phyloP scores from a whole-genome alignment of 2,888 invertebrate genomes.

The Stenurella melanura region DNA sequence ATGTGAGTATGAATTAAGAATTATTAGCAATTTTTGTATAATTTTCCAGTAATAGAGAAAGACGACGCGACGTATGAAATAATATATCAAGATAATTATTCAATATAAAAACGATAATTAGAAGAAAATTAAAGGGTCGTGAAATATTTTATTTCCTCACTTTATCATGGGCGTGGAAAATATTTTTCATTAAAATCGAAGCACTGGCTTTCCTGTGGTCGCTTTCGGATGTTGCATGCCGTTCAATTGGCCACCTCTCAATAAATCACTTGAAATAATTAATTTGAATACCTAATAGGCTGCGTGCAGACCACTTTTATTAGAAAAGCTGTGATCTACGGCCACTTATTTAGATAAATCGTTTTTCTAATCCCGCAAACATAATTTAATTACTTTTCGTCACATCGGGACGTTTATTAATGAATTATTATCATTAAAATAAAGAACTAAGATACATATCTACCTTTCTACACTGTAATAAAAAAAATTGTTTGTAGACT shows the following conservation, averaged over 20 bases:
- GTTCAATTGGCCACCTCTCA: slow-evolving; percentile 44
- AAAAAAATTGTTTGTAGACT: too few relatives aligned
- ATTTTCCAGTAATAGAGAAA: too few relatives aligned
- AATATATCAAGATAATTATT: too few relatives aligned
- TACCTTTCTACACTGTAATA: too few relatives aligned
- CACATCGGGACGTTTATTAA: background rate
- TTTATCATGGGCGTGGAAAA: slow-evolving; percentile 27
- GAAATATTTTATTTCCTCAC: background rate
- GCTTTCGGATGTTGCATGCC: slow-evolving; percentile 45
- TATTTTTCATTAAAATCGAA: slow-evolving; percentile 37
- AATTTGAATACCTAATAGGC: slow-evolving; percentile 57
- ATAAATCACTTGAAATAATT: slow-evolving; percentile 60
- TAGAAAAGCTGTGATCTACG: slow-evolving; percentile 55
- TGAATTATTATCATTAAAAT: background rate
- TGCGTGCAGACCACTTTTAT: slow-evolving; percentile 55
- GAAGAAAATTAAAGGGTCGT: background rate
- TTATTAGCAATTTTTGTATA: too few relatives aligned
- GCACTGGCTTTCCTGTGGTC: slow-evolving; percentile 28
- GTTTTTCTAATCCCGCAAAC: slow-evolving; percentile 42
- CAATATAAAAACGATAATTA: background rate
- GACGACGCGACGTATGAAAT: too few relatives aligned
- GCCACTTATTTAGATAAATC: slow-evolving; percentile 55
- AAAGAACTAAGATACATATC: too few relatives aligned
- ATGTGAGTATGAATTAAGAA: too few relatives aligned
- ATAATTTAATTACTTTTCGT: slow-evolving; percentile 48